phyloP scores from a whole-genome alignment of 2,797 vertebrate genomes.

The Bovichtus diacanthus region DNA sequence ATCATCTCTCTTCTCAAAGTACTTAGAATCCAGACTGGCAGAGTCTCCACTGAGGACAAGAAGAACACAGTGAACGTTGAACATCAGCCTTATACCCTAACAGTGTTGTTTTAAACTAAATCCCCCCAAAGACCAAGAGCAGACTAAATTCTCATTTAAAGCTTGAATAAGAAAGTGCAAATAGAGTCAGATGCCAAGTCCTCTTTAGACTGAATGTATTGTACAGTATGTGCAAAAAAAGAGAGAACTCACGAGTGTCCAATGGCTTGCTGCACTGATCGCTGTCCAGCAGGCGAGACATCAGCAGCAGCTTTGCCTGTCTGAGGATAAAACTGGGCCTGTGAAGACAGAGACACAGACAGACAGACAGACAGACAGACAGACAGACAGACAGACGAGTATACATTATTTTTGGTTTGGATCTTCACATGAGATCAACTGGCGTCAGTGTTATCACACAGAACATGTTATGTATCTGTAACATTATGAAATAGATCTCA shows the following conservation, averaged over 20 bases:
- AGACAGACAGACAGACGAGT: no score
- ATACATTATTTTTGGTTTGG: no score
- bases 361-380: no score
- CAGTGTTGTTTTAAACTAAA: not conserved
- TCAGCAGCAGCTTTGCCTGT: conserved; percentile 71
- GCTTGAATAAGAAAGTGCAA: not conserved
- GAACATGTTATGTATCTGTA: not conserved
- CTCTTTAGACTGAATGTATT: not conserved
- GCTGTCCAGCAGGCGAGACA: conserved; percentile 59
- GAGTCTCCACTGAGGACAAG: conserved; percentile 80
- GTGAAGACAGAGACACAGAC: conserved; percentile 62
- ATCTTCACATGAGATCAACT: no score
- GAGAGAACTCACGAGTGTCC: conserved; percentile 91
- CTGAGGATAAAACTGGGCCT: conserved; percentile 89
- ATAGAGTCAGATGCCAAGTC: not conserved
- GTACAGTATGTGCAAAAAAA: not conserved
- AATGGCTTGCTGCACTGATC: conserved; percentile 60
- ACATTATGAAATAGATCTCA: no score
- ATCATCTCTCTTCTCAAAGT: conserved; percentile 92
- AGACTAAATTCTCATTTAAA: not conserved
- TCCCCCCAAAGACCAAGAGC: not conserved
- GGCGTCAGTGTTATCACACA: not conserved
- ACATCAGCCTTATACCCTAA: not conserved
- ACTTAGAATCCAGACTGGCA: conserved; percentile 90
- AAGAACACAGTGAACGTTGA: not conserved